Percentiles rank a stretch among this genome's conserved stretches.
Conservation (phyloP, 1,140 invertebrate genomes). For the Vollenhovia emeryi region DNA sequence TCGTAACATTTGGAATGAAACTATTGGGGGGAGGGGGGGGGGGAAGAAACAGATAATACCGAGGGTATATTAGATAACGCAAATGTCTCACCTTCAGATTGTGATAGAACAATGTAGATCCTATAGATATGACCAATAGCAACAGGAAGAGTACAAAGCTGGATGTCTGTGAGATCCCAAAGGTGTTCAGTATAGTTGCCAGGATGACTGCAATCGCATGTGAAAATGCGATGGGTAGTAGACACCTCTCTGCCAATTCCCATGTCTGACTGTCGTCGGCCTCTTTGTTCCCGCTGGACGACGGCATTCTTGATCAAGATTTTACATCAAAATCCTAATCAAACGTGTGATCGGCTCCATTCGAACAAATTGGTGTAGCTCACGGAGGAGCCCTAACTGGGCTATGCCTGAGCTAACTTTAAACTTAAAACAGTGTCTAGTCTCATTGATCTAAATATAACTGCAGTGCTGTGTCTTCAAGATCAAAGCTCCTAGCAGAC, state of each 20-base stretch:
- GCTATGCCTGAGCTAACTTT: slow-evolving; percentile 84
- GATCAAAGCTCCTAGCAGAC: slow-evolving; percentile 78
- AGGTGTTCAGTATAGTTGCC: slow-evolving; percentile 89
- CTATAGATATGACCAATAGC: slow-evolving; percentile 89
- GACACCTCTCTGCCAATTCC: slow-evolving; percentile 92
- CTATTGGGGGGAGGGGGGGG: no score
- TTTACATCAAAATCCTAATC: slow-evolving; percentile 57
- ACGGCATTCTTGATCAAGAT: slow-evolving; percentile 72
- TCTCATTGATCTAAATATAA: slow-evolving; percentile 83
- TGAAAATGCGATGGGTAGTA: slow-evolving; percentile 91
- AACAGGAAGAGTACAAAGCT: slow-evolving; percentile 91
- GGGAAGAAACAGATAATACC: neutral
- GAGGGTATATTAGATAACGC: neutral
- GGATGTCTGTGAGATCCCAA: slow-evolving; percentile 90
- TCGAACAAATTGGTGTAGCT: slow-evolving; percentile 73
- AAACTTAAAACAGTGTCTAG: slow-evolving; percentile 83
- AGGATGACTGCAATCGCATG: slow-evolving; percentile 91
- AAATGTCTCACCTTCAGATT: slow-evolving; percentile 90
- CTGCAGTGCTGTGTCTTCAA: slow-evolving; percentile 76
- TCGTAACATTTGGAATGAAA: slow-evolving; percentile 1
- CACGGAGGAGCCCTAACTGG: slow-evolving; percentile 79
- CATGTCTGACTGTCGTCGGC: slow-evolving; percentile 86
- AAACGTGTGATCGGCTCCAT: slow-evolving; percentile 75
- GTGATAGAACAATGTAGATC: slow-evolving; percentile 92
- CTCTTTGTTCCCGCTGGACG: slow-evolving; percentile 75